Evolutionary conservation across 2,888 invertebrate species (phyloP).

Genomic region (Rhaphigaster nebulosa): DNA sequence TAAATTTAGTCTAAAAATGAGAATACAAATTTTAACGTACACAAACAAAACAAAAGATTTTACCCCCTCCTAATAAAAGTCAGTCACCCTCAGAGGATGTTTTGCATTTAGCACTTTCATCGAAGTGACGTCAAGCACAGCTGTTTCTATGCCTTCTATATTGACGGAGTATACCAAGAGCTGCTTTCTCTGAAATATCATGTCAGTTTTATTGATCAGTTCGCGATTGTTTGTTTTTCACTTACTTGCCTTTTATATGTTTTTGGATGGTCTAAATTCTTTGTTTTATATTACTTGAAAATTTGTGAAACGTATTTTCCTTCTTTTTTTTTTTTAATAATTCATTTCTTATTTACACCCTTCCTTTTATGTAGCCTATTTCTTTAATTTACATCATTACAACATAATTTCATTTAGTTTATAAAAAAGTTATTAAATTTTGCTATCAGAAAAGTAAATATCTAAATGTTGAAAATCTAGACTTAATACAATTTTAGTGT

Average conservation of each 20-base stretch:
- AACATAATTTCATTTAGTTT: background rate
- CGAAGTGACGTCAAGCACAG: slow-evolving; percentile 64
- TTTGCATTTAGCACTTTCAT: slow-evolving; percentile 65
- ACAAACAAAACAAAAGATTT: slow-evolving; percentile 58
- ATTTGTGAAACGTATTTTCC: background rate
- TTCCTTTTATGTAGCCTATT: background rate
- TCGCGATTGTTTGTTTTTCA: background rate
- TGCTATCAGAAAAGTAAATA: background rate
- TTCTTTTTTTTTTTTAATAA: background rate
- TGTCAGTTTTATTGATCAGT: slow-evolving; percentile 35
- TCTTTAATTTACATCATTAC: background rate
- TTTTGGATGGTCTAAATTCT: background rate
- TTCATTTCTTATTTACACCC: background rate
- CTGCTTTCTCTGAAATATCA: slow-evolving; percentile 38
- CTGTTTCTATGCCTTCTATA: slow-evolving; percentile 61
- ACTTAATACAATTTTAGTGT: too few species aligned
- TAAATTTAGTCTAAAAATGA: slow-evolving; percentile 51
- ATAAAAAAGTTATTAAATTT: background rate
- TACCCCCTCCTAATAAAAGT: slow-evolving; percentile 61
- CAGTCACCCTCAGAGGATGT: slow-evolving; percentile 64
- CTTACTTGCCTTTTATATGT: background rate
- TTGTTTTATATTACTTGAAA: background rate
- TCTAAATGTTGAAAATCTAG: background rate
- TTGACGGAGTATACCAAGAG: slow-evolving; percentile 15
- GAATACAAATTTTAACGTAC: slow-evolving; percentile 42